Conservation (phyloP, 1,140 invertebrate genomes). For the Euglossa dilemma region DNA sequence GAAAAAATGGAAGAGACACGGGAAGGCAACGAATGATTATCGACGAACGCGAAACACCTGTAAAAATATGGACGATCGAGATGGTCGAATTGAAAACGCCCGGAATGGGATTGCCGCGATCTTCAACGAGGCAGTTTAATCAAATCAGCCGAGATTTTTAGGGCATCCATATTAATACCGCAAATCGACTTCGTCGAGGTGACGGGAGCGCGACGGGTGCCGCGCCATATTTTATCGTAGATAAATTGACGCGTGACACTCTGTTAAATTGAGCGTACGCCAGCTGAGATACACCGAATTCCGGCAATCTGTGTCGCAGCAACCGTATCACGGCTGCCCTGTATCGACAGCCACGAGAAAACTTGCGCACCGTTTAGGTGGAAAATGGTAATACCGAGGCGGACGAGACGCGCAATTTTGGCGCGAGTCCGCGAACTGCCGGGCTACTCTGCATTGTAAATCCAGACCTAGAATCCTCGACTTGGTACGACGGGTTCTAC, state of each 20-base stretch:
- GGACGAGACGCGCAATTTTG: conserved; percentile 11
- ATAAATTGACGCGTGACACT: conserved; percentile 56
- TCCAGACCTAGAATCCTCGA: conserved; percentile 14
- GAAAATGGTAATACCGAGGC: conserved; percentile 57
- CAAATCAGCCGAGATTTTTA: conserved; percentile 4
- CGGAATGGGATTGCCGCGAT: not conserved
- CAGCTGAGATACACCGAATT: conserved; percentile 34
- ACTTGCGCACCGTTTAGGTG: conserved; percentile 39
- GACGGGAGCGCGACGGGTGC: not conserved
- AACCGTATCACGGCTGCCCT: not conserved
- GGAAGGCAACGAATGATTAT: not conserved
- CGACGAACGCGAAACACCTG: not conserved
- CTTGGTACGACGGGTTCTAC: not conserved
- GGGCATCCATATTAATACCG: conserved; percentile 23
- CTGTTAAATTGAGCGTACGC: conserved; percentile 52
- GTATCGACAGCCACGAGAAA: conserved; percentile 41
- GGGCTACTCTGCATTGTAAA: conserved; percentile 60
- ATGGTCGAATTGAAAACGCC: not conserved
- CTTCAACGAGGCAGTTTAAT: conserved; percentile 12
- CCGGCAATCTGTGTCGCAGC: conserved; percentile 44
- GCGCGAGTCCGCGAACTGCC: not conserved
- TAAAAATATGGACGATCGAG: not conserved
- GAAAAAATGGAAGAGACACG: not conserved
- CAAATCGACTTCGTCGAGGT: conserved; percentile 10
- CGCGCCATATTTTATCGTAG: conserved; percentile 48